A percentile compares a stretch with the other conserved stretches of the same genome.
phyloP scores from a whole-genome alignment of 2,888 invertebrate genomes.

The Leistus spinibarbis region DNA sequence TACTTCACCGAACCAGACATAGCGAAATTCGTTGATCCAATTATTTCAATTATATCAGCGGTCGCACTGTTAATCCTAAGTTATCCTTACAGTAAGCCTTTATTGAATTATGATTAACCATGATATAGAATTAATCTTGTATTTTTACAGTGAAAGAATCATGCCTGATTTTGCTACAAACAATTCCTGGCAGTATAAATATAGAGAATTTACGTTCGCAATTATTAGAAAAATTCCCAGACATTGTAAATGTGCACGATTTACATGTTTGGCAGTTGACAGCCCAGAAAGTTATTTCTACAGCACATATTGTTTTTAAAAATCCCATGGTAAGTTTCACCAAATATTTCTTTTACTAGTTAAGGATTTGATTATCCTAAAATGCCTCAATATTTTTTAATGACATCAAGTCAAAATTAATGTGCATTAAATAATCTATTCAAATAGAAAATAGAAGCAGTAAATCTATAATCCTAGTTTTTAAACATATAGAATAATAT shows the following conservation, averaged over 20 bases:
- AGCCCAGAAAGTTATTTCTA: constrained; percentile 78
- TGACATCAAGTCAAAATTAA: neutral
- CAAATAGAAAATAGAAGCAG: too few relatives aligned
- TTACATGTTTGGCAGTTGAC: constrained; percentile 90
- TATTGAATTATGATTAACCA: neutral
- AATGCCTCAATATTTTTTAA: neutral
- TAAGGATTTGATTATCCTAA: neutral
- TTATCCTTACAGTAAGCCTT: constrained; percentile 77
- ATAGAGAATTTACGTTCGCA: constrained; percentile 71
- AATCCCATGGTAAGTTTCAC: constrained; percentile 61
- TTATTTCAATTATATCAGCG: constrained; percentile 77
- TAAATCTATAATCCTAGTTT: too few relatives aligned
- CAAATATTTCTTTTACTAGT: neutral
- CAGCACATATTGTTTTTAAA: constrained; percentile 80
- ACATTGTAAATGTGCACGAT: constrained; percentile 80
- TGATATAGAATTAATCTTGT: neutral
- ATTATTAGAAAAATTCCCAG: constrained; percentile 69
- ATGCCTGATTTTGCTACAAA: constrained; percentile 86
- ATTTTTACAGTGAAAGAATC: constrained; percentile 80
- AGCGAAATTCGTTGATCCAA: constrained; percentile 76
- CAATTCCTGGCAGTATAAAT: constrained; percentile 88
- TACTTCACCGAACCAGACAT: constrained; percentile 64
- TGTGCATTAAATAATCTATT: neutral
- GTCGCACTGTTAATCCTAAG: constrained; percentile 73
- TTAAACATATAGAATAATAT: too few relatives aligned